Percentiles rank a stretch among this genome's conserved stretches.
These are phyloP conservation scores for Macropus fuliginosus DNA, from an alignment of 2,797 vertebrate genomes.

Conservation along the genomic window DNA sequence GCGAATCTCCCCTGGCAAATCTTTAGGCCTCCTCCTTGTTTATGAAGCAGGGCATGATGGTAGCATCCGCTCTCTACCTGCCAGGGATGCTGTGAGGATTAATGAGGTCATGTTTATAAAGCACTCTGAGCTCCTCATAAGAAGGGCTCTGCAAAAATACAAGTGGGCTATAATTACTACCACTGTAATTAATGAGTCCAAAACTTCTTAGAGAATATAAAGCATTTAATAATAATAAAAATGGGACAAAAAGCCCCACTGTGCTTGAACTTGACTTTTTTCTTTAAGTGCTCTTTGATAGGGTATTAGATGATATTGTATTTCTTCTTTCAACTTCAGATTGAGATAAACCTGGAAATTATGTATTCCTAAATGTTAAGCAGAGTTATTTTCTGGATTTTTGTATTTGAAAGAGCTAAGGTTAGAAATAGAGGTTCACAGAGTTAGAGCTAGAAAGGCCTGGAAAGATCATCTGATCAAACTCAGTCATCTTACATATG, in stretches of 20 bases:
- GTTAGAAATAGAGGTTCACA: slow-evolving; percentile 15
- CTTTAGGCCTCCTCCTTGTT: neutral
- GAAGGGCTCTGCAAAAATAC: slow-evolving; percentile 71
- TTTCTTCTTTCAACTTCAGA: slow-evolving; percentile 53
- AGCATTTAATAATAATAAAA: slow-evolving; percentile 58
- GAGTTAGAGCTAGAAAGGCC: neutral
- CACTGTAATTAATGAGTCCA: slow-evolving; percentile 71
- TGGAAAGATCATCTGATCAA: neutral
- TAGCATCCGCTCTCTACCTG: slow-evolving; percentile 68
- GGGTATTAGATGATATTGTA: slow-evolving; percentile 58
- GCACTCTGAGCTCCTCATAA: slow-evolving; percentile 70
- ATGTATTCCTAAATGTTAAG: slow-evolving; percentile 13
- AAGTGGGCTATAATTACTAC: slow-evolving; percentile 76
- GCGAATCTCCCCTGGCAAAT: neutral
- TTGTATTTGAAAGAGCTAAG: slow-evolving; percentile 43
- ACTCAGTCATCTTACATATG: neutral
- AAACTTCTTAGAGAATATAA: slow-evolving; percentile 73
- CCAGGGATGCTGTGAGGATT: slow-evolving; percentile 49
- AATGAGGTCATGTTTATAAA: slow-evolving; percentile 71
- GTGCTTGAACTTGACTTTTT: slow-evolving; percentile 63
- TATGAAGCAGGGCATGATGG: slow-evolving; percentile 11
- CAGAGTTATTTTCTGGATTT: slow-evolving; percentile 49
- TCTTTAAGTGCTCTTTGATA: slow-evolving; percentile 34
- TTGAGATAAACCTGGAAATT: neutral
- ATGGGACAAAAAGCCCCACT: neutral